Evolutionary conservation across 1,140 invertebrate species (phyloP), one percentile per base, ranked within the genome.

Genomic region (Lepidurus apus): DNA sequence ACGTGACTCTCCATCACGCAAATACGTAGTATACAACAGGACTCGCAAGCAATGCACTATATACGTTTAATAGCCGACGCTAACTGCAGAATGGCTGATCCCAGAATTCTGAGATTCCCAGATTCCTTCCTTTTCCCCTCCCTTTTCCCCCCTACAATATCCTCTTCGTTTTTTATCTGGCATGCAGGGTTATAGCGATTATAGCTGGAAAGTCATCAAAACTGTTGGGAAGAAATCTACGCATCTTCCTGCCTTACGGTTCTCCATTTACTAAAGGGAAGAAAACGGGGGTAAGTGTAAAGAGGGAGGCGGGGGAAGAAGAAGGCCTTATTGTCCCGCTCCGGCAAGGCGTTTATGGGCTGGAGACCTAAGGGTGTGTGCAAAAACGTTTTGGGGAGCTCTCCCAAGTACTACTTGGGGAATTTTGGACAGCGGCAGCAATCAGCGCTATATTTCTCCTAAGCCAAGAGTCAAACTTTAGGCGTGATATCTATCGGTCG

Each of bases 391-490:
- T 65, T 13, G 7, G 53, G 53, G 21, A 65, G 53, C 53, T 65
- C 21, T 65, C 53, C 21, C 53, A 65, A 65, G 53, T 65, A 65
- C 53, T 21, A 65, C 53, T 65, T 65, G 53, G 53, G 53, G 53
- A 65, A 65, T 65, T 65, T 65, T 65, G 53, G 53, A 65, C 53
- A 65, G 53, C 17, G 53, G 53, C 53, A 65, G 53, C 53, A 65
- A 65, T 65, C 53, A 65, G 53, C 53, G 53, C 53, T 65, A 65
- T 65, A 65, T 65, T 65, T 65, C 53, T 65, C 53, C 53, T 65
- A 7, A 65, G 9, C 53, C 53, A 7, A 65, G 7, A 65, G 53
- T n/a, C 8, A 65, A 65, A 21, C 21, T 65, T 65, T 65, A 21
- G 53, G 9, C 53, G 53, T 21, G 53, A 65, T 65, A 65, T 17